Conservation (phyloP, 2,797 vertebrate species). For the Aselliscus stoliczkanus region DNA sequence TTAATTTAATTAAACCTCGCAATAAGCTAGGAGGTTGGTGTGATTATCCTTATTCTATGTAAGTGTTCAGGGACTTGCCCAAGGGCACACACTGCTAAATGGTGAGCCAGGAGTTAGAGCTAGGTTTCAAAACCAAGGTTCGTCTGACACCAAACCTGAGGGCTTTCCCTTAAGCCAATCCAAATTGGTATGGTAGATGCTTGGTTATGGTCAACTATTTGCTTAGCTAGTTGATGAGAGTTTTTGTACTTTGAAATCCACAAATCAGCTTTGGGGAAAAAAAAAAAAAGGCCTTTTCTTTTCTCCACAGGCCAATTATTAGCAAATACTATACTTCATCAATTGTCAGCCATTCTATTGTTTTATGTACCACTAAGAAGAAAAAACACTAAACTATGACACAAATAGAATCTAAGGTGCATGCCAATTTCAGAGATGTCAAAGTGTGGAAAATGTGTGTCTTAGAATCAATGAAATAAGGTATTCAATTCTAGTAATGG, state of each 20-base stretch:
- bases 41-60: not conserved
- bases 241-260: not conserved
- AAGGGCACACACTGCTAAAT: constrained; percentile 1
- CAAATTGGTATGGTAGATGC: not conserved
- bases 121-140: constrained; percentile 31
- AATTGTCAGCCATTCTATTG: not conserved
- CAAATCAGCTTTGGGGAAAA: not conserved
- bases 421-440: constrained; percentile 6
- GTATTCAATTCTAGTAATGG: not conserved
- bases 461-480: not conserved
- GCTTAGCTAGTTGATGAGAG: constrained; percentile 8
- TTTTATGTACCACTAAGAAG: not conserved
- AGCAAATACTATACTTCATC: not conserved
- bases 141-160: not conserved
- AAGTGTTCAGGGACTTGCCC: constrained; percentile 10
- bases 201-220: not conserved
- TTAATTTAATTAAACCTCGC: not conserved
- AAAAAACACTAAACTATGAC: not conserved
- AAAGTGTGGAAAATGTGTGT: not conserved
- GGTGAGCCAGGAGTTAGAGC: not conserved
- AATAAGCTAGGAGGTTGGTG: not conserved
- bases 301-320: not conserved
- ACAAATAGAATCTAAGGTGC: not conserved
- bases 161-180: not conserved
- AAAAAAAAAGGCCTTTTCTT: not conserved